These are phyloP conservation scores for Oxyruncus cristatus DNA, from an alignment of 2,113 vertebrate genomes.

Conservation along the genomic window DNA sequence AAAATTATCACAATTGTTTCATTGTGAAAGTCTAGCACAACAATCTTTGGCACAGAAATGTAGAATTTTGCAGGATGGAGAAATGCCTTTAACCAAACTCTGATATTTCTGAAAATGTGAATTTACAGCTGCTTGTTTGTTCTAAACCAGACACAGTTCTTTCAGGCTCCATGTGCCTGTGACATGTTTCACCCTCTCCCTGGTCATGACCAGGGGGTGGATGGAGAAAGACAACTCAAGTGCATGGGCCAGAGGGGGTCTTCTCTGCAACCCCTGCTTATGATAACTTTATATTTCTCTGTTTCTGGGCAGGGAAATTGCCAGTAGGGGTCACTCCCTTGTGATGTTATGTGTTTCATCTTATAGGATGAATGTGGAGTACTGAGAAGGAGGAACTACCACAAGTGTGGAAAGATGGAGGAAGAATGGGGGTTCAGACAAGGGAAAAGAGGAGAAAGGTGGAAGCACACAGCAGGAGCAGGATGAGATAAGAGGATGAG, in stretches of 20 bases:
- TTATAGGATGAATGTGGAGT: background rate
- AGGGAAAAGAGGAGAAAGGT: background rate
- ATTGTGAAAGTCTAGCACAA: background rate
- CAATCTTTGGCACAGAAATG: background rate
- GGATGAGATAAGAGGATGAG: background rate
- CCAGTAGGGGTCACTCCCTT: background rate
- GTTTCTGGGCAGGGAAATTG: background rate
- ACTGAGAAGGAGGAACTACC: background rate
- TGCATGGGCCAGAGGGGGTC: background rate
- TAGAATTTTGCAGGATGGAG: background rate
- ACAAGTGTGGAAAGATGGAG: background rate
- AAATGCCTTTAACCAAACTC: background rate
- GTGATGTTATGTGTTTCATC: background rate
- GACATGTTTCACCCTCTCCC: background rate
- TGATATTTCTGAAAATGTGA: background rate
- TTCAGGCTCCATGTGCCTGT: background rate
- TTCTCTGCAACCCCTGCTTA: background rate
- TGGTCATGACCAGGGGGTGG: accelerated
- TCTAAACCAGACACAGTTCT: background rate
- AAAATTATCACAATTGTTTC: background rate
- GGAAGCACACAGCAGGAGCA: background rate
- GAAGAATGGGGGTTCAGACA: background rate
- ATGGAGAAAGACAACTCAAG: background rate
- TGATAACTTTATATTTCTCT: background rate
- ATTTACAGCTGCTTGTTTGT: background rate